Evolutionary conservation across 2,113 vertebrate genomes (phyloP).

Genomic region (Antechinus stuartii): DNA sequence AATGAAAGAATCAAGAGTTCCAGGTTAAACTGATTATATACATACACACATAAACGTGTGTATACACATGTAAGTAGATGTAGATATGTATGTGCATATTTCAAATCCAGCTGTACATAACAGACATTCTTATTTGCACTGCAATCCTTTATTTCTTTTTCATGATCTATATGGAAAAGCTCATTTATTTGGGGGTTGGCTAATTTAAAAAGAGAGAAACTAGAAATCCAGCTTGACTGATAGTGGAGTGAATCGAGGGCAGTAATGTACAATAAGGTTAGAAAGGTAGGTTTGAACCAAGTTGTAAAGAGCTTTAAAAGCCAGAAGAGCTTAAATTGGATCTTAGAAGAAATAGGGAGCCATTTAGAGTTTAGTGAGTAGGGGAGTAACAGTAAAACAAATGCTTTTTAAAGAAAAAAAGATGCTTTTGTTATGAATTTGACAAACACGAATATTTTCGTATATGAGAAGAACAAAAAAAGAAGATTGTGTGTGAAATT

Average conservation of each 20-base stretch:
- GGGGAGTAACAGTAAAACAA: neutral
- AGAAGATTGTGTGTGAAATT: neutral
- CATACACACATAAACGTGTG: neutral
- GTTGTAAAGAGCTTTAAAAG: neutral
- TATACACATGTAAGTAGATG: neutral
- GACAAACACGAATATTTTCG: neutral
- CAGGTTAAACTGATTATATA: neutral
- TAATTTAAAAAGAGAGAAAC: neutral
- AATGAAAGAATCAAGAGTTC: neutral
- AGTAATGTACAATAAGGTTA: neutral
- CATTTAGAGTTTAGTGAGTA: neutral
- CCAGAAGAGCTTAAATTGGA: neutral
- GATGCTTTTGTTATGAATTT: neutral
- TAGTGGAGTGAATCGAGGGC: neutral
- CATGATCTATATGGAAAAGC: neutral
- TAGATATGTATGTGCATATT: neutral
- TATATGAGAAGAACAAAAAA: neutral
- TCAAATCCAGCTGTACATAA: neutral
- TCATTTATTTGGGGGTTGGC: neutral
- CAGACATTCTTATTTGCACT: neutral
- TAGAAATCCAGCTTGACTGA: neutral
- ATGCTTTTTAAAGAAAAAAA: neutral
- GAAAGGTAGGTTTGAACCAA: neutral
- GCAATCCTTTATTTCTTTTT: neutral
- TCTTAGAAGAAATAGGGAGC: neutral